Base-by-base conservation (phyloP, 2,113 vertebrate species). In the Pithys albifrons region DNA sequence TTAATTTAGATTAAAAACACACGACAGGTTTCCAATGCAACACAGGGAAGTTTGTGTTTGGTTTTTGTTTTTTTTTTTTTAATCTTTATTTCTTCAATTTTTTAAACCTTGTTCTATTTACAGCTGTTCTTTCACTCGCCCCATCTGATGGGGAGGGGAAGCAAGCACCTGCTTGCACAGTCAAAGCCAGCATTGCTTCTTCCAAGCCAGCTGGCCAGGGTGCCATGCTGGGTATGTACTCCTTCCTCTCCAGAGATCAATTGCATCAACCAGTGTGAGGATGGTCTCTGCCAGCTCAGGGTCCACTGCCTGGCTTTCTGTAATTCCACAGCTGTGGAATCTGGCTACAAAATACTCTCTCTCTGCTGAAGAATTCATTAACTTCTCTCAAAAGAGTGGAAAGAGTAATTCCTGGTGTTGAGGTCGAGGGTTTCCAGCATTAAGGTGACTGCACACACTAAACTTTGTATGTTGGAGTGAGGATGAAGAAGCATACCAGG, bases 131-230 rank as follows among this genome's bases (percentile, higher is more conserved):
- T 92, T 95, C 61, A 52, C 24, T 82, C 93, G 91, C 70, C 48
- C 62, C 89, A 83, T 95, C 67, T 89, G 91, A 97, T 46, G 77
- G 77, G 92, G 94, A 95, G 89, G 92, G 94, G 81, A 93, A 83
- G 54, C 62, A 81, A 91, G 80, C 96, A 97, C 96, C 96, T 97
- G 96, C 96, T 95, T 80, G 51, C 78, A 46, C 24, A 89, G 81
- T 94, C 84, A 95, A 96, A 97, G 96, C 95, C 96, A 91, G 81
- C 81, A 87, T 88, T 96, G 87, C 96, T 96, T 69, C 91, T 92
- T 64, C 89, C 58, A 84, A 93, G 95, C 95, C 96, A 97, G 95
- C 96, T 97, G 96, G 94, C 96, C 91, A 77, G 46, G 5, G 64
- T 82, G 89, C 95, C 95, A 85, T 52, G 61, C 69, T 0, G 87